Evolutionary conservation across 2,797 vertebrate species (phyloP), one percentile per base, ranked within the genome.

Genomic region (Cossypha heuglini): DNA sequence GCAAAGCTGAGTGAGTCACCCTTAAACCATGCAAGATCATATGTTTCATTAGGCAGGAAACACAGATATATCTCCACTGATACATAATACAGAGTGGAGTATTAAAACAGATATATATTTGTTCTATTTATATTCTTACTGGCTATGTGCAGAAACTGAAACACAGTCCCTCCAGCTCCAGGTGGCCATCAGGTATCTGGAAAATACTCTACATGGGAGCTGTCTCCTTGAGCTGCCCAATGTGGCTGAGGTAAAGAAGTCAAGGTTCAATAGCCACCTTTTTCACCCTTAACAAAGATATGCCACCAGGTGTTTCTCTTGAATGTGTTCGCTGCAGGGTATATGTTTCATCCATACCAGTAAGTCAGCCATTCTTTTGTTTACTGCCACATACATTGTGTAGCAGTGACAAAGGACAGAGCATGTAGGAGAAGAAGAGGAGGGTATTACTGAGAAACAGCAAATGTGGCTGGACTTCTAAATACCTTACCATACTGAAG

Each of bases 41-140:
- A 83, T 89, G 87, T 79, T 93, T 96, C 89, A 55, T 94, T 88
- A 94, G 85, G 96, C 95, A 96, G 96, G 94, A 97, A 96, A 96
- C 85, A 96, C 93, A 86, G 93, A 94, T 96, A 61, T 92, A 91
- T 96, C 95, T 94, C 72, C 62, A 75, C 87, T 96, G 96, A 96
- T 94, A 96, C 31, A 63, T 95, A 96, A 96, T 96, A 96, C 87
- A 94, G 85, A 93, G 69, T 16, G 43, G 90, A 93, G 79, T 76
- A 95, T 94, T 95, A 94, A 84, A 97, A 88, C 37, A 38, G 89
- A 86, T 93, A 86, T 96, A 95, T 95, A 69, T 93, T 92, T 73
- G 69, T 94, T 95, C 96, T 96, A 94, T 96, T 97, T 96, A 88
- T 97, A 96, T 66, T 77, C 92, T 74, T 94, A 94, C 59, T 80